Evolutionary conservation across 2,797 vertebrate genomes (phyloP).

Genomic region (Acropternis orthonyx): DNA sequence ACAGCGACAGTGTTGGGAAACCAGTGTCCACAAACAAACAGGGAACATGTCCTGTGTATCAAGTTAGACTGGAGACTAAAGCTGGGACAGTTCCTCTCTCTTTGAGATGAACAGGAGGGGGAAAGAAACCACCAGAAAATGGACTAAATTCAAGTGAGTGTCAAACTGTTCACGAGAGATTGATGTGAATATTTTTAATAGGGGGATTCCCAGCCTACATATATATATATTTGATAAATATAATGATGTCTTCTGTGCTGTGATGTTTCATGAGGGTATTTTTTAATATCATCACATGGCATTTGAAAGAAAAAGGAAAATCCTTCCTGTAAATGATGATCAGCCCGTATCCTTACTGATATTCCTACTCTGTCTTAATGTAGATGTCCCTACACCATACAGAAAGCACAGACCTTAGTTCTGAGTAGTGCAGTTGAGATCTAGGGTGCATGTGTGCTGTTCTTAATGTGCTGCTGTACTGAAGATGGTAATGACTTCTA

Average conservation of each 20-base stretch:
- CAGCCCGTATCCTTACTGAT: too few relatives aligned
- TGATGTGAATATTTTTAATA: not conserved
- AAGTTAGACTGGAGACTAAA: not conserved
- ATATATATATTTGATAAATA: not conserved
- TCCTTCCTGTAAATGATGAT: not conserved
- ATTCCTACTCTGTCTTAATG: not conserved
- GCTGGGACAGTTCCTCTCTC: not conserved
- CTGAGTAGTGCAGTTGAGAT: not conserved
- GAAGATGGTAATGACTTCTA: not conserved
- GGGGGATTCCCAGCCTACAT: not conserved
- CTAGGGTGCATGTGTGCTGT: not conserved
- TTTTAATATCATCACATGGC: not conserved
- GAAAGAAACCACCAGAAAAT: not conserved
- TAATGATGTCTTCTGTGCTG: not conserved
- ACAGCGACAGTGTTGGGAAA: not conserved
- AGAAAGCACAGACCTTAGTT: not conserved
- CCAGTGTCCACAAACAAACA: not conserved
- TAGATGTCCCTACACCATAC: fast-evolving
- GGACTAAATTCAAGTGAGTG: not conserved
- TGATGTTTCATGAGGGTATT: not conserved
- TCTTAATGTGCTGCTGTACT: not conserved
- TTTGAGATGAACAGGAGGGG: not conserved
- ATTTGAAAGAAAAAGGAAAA: not conserved
- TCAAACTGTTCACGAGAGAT: not conserved
- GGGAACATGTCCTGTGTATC: fast-evolving